Conservation (phyloP, 2,888 invertebrate genomes). For the Acronicta leporina region DNA sequence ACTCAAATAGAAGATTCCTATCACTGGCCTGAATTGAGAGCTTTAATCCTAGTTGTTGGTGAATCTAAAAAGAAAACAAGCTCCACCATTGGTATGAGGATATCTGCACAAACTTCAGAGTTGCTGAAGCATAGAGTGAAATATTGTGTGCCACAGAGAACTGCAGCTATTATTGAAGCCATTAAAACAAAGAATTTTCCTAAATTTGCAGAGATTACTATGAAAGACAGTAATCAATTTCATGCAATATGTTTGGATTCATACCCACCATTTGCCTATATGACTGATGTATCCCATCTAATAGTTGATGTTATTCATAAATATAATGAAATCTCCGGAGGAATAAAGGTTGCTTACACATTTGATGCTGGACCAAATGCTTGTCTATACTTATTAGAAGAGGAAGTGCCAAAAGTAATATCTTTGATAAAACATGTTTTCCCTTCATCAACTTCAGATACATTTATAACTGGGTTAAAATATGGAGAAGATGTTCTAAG, state of each 20-base stretch:
- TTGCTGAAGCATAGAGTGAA: conserved; percentile 93
- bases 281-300: conserved; percentile 95
- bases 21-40: conserved; percentile 97
- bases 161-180: conserved; percentile 84
- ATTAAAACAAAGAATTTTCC: conserved; percentile 93
- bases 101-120: conserved; percentile 93
- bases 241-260: conserved; percentile 98
- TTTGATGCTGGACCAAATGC: conserved; percentile 99
- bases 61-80: conserved; percentile 95
- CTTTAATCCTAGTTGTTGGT: conserved; percentile 96
- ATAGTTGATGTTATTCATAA: conserved; percentile 94
- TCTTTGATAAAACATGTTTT: conserved; percentile 92
- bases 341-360: conserved; percentile 96
- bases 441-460: conserved; percentile 87
- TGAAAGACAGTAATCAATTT: conserved; percentile 99
- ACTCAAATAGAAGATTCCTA: conserved; percentile 91
- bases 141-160: conserved; percentile 92
- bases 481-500: conserved; percentile 49
- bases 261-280: conserved; percentile 97
- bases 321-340: conserved; percentile 92
- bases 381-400: conserved; percentile 94
- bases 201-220: conserved; percentile 97
- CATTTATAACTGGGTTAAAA: conserved; percentile 74
- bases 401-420: conserved; percentile 92
- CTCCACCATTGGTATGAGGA: conserved; percentile 97